Conservation (phyloP, 2,888 invertebrate species). For the Pyrocoelia pectoralis region DNA sequence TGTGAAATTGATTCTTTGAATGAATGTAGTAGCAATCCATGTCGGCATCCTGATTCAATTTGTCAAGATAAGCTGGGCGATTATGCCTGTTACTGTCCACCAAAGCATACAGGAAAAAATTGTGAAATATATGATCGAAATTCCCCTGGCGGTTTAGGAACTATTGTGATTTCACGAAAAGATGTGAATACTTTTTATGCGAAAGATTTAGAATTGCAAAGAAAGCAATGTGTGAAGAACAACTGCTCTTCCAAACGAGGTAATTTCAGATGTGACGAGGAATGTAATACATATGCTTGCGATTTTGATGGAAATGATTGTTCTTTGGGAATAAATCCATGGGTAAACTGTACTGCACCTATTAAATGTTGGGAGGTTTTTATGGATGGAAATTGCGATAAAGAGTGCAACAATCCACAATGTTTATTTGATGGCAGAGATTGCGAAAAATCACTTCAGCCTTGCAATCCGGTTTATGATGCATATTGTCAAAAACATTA, state of each 20-base stretch:
- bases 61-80: constrained; percentile 88
- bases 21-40: constrained; percentile 89
- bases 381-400: constrained; percentile 88
- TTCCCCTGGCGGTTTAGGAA: constrained; percentile 76
- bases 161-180: constrained; percentile 55
- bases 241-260: constrained; percentile 84
- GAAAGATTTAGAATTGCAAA: constrained; percentile 74
- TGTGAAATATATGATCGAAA: constrained; percentile 84
- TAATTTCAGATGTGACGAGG: constrained; percentile 86
- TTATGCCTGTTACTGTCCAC: constrained; percentile 87
- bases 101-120: constrained; percentile 84
- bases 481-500: constrained; percentile 93
- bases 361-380: constrained; percentile 93
- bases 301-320: constrained; percentile 96
- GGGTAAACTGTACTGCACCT: constrained; percentile 89
- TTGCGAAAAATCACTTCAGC: constrained; percentile 84
- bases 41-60: constrained; percentile 81
- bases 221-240: constrained; percentile 77
- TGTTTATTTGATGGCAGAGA: constrained; percentile 97
- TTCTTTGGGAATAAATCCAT: constrained; percentile 81
- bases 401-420: constrained; percentile 92
- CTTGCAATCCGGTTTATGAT: constrained; percentile 90
- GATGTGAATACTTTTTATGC: constrained; percentile 59
- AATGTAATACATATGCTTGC: constrained; percentile 92
- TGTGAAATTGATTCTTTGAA: constrained; percentile 86